Evolutionary conservation across 2,797 vertebrate species (phyloP), one percentile per base, ranked within the genome.

Genomic region (Leptodactylus fallax): DNA sequence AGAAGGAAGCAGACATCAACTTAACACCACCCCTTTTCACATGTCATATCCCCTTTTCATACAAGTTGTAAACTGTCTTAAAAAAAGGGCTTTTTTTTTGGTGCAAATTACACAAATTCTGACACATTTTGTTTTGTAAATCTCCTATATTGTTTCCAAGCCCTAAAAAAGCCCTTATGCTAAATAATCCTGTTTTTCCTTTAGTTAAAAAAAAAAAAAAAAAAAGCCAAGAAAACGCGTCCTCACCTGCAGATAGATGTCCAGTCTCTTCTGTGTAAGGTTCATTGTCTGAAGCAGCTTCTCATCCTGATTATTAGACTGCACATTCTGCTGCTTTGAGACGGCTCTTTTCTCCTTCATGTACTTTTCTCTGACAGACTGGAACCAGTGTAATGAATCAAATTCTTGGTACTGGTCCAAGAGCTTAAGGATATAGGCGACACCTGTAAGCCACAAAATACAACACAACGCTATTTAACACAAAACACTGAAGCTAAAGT

Each of bases 351-450:
- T 97, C 92, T 99, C 98, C 90, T 96, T 98, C 93, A 96, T 88
- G 77, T 99, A 99, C 91, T 99, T 99, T 86, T 99, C 98, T 92
- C 98, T 94, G 82, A 98, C 98, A 5, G 98, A 97, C 93, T 99
- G 98, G 94, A 99, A 99, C 98, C 98, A 99, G 94, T 99, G 98
- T 91, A 99, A 95, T 0, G 98, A 99, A 92, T 99, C 98, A 91
- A 99, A 99, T 93, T 99, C 98, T 93, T 97, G 97, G 90, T 99
- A 99, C 91, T 99, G 98, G 93, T 99, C 97, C 93, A 99, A 94
- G 90, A 99, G 97, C 94, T 99, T 99, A 89, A 99, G 94, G 85
- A 99, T 99, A 93, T 99, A 99, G 11, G 98, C 98, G 91, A 99
- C 98, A 88, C 98, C 98, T 99, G 87, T 0, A 85, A 87, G 27